A percentile compares a stretch with the other conserved stretches of the same genome.
Conservation (phyloP, 2,797 vertebrate genomes). For the Anisognathus igniventris region DNA sequence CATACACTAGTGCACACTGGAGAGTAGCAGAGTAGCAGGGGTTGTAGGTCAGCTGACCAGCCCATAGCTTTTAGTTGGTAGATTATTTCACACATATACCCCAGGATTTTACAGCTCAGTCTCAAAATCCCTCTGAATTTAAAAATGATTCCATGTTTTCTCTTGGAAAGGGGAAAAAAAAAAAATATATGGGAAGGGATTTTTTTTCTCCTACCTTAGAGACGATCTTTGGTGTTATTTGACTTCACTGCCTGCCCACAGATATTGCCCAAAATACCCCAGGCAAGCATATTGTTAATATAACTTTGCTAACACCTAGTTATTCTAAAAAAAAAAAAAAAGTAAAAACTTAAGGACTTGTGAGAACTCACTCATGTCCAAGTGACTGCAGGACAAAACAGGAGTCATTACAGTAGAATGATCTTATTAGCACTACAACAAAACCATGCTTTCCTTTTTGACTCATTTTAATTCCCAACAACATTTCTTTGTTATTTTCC, state of each 20-base stretch:
- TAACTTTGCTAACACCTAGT: neutral
- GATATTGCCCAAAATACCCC: neutral
- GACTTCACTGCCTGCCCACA: neutral
- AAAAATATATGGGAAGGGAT: neutral
- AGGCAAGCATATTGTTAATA: neutral
- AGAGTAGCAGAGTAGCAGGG: constrained; percentile 37
- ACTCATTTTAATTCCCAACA: neutral
- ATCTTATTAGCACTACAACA: neutral
- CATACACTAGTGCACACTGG: constrained; percentile 47
- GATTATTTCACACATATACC: constrained; percentile 63
- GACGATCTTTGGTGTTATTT: neutral
- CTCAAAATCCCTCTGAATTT: constrained; percentile 65
- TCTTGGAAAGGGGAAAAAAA: neutral
- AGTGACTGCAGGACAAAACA: neutral
- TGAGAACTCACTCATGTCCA: neutral
- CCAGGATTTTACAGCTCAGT: constrained; percentile 65
- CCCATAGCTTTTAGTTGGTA: constrained; percentile 59
- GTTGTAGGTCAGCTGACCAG: constrained; percentile 55
- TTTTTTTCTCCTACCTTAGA: neutral
- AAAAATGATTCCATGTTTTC: constrained; percentile 58
- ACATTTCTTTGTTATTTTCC: neutral
- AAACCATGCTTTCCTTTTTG: neutral
- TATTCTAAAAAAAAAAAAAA: neutral
- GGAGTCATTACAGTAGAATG: neutral
- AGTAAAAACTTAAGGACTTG: neutral